Base-by-base conservation (phyloP, 2,888 invertebrate genomes). In the Cryptocheilus praepositus region DNA sequence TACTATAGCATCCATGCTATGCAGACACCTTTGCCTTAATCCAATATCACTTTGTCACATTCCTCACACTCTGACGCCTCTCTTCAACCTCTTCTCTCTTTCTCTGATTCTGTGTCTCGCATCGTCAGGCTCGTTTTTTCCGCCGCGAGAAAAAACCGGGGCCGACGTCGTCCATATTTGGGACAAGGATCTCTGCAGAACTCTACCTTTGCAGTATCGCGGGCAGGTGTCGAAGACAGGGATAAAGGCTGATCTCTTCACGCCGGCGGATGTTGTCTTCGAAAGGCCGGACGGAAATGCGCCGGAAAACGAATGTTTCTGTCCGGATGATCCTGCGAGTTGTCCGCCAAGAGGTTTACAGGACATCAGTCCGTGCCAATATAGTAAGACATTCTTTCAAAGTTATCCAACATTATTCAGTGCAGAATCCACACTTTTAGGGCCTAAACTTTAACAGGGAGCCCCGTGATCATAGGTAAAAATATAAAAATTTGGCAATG, bases 301-400 rank as follows among this genome's bases (percentile, higher is more conserved):
- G 5, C 93, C 94, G 0, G 91, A 92, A 0, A 89, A 92, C 44
- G 92, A 92, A 77, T 97, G 96, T 80, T 95, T 92, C 85, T 95
- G 95, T 82, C 92, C 93, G 11, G 93, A 93, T 0, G 92, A 93
- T 66, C 90, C 91, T 57, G 90, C 91, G 28, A 91, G 90, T 63
- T 95, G 95, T 77, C 93, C 95, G 0, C 92, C 93, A 0, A 91
- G 91, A 70, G 96, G 96, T 0, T 88, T 96, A 28, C 96, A 96
- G 88, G 95, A 95, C 83, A 95, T 96, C 73, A 95, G 95, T 78
- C 95, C 95, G 0, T 96, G 96, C 81, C 96, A 96, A 88, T 96
- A 93, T 84, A 95, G 96, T 95, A 85, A 91, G 92, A 25, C 25
- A 25, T 5, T 2, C 25, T 25, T 5, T 25, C 25, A n/a, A n/a